Evolutionary conservation across 2,113 vertebrate genomes (phyloP).

Genomic region (Lathamus discolor): DNA sequence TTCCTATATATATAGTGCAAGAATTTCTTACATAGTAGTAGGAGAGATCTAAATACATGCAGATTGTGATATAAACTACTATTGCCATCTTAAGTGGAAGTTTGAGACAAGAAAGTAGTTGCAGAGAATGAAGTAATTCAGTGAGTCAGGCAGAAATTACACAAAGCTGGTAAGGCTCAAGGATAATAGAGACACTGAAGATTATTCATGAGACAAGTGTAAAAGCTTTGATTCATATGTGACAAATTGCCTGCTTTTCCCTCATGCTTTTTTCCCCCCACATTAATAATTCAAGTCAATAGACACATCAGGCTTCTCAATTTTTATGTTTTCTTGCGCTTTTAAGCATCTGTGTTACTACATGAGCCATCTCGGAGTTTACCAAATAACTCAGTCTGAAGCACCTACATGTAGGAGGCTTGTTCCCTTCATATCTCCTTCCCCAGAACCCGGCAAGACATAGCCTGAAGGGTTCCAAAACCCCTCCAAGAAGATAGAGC

Average conservation of each 20-base stretch:
- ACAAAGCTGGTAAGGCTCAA: background rate
- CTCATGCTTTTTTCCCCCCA: background rate
- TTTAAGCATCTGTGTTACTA: background rate
- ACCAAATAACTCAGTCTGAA: background rate
- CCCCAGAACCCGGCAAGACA: background rate
- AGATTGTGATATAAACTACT: background rate
- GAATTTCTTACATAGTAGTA: background rate
- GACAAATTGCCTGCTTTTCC: background rate
- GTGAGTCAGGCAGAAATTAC: background rate
- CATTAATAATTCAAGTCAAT: background rate
- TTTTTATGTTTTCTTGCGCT: background rate
- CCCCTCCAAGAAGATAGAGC: background rate
- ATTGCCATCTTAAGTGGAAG: background rate
- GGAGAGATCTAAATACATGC: background rate
- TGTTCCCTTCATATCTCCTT: background rate
- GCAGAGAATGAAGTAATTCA: background rate
- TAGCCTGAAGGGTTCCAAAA: background rate
- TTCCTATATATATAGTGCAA: background rate
- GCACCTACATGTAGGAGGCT: background rate
- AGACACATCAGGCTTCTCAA: background rate
- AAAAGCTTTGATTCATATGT: background rate
- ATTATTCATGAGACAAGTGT: background rate
- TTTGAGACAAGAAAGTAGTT: background rate
- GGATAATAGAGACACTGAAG: background rate
- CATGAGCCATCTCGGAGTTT: background rate